phyloP scores from a whole-genome alignment of 2,888 invertebrate species.

The Mantis religiosa region DNA sequence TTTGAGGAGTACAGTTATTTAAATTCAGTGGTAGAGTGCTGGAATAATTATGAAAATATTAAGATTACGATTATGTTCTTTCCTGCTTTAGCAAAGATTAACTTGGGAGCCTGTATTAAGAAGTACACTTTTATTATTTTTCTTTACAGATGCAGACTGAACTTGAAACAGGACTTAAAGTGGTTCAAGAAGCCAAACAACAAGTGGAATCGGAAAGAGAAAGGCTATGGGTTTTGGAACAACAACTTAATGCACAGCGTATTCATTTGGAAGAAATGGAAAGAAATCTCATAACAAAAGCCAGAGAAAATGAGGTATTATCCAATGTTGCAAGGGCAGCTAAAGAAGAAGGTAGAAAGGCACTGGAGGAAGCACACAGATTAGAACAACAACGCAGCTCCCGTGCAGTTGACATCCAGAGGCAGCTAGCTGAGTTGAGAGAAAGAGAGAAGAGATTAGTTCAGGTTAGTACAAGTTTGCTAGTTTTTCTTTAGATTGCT shows the following conservation, averaged over 20 bases:
- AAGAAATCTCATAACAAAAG: constrained; percentile 36
- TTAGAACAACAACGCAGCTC: constrained; percentile 53
- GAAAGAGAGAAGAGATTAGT: constrained; percentile 57
- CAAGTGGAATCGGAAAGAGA: constrained; percentile 43
- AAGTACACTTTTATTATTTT: background rate
- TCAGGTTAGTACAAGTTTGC: constrained; percentile 32
- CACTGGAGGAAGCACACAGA: constrained; percentile 42
- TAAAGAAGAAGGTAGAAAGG: constrained; percentile 52
- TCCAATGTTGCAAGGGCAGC: constrained; percentile 49
- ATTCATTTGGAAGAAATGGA: background rate
- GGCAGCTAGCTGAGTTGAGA: constrained; percentile 53
- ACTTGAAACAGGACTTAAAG: constrained; percentile 44
- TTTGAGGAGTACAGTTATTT: too few species aligned
- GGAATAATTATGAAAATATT: too few species aligned
- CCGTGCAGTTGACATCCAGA: constrained; percentile 53
- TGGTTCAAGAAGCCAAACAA: constrained; percentile 44
- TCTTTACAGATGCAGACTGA: constrained; percentile 40
- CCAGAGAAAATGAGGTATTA: constrained; percentile 40
- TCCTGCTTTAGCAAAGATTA: too few species aligned
- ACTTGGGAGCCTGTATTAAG: too few species aligned
- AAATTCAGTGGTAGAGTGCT: too few species aligned
- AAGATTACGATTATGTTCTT: too few species aligned
- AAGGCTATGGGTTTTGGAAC: constrained; percentile 39
- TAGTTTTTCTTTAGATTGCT: background rate
- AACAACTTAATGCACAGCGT: constrained; percentile 38